phyloP scores from a whole-genome alignment of 1,140 invertebrate genomes.

The Drosophila rhopaloa region DNA sequence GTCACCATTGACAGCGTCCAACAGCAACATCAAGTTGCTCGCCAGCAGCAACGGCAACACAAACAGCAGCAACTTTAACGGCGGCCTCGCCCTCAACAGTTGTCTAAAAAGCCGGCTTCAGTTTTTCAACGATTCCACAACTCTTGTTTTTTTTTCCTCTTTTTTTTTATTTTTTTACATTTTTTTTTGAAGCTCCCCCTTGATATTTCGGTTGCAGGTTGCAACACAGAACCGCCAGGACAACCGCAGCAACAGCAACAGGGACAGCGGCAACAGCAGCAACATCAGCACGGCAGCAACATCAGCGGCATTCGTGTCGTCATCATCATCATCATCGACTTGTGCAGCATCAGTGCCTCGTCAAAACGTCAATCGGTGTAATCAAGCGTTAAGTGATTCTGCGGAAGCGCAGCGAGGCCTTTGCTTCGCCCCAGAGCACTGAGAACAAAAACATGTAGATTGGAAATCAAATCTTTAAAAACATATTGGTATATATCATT shows the following conservation, averaged over 20 bases:
- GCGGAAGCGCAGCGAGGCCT: slow-evolving; percentile 73
- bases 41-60: slow-evolving; percentile 17
- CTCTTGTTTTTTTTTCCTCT: background rate
- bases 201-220: slow-evolving; percentile 47
- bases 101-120: slow-evolving; percentile 56
- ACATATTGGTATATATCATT: no score
- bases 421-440: slow-evolving; percentile 32
- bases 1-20: slow-evolving; percentile 51
- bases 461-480: background rate
- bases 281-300: slow-evolving; percentile 10
- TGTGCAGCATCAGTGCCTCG: slow-evolving; percentile 82
- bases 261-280: background rate
- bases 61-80: slow-evolving; percentile 17
- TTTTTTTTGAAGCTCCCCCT: slow-evolving; percentile 6
- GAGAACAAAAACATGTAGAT: background rate
- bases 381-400: slow-evolving; percentile 84
- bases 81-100: slow-evolving; percentile 70
- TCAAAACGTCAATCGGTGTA: slow-evolving; percentile 84
- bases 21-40: slow-evolving; percentile 20
- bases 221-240: slow-evolving; percentile 27
- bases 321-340: slow-evolving; percentile 69
- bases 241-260: slow-evolving; percentile 12
- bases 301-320: slow-evolving; percentile 44
- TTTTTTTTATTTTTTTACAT: slow-evolving; percentile 5
- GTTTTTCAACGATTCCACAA: slow-evolving; percentile 20